A percentile compares a stretch with the other conserved stretches of the same genome.
phyloP scores from a whole-genome alignment of 2,888 invertebrate genomes.

The Dorcus hopei region DNA sequence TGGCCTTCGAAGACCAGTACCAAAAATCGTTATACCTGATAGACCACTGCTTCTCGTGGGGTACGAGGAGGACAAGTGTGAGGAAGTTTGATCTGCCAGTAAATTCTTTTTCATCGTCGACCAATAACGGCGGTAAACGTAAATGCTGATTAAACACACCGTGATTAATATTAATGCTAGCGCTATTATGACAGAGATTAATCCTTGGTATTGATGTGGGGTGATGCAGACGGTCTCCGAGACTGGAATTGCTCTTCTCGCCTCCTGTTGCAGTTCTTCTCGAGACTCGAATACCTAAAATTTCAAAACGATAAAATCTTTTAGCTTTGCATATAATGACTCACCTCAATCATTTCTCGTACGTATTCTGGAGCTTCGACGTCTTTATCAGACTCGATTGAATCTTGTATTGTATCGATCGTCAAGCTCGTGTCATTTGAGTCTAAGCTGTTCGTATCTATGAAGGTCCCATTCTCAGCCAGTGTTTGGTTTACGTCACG shows the following conservation, averaged over 20 bases:
- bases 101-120: constrained; percentile 72
- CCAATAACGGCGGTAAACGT: constrained; percentile 78
- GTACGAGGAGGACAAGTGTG: constrained; percentile 48
- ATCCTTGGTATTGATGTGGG: constrained; percentile 78
- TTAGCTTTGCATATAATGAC: neutral
- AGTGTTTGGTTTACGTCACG: constrained; percentile 51
- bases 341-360: constrained; percentile 84
- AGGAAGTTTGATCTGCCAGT: constrained; percentile 52
- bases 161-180: constrained; percentile 72
- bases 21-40: constrained; percentile 64
- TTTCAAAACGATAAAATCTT: neutral
- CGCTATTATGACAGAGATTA: constrained; percentile 75
- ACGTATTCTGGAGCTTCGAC: constrained; percentile 66
- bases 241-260: constrained; percentile 63
- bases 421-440: constrained; percentile 31
- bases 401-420: constrained; percentile 46
- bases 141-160: constrained; percentile 68
- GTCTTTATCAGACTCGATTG: constrained; percentile 55
- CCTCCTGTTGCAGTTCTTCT: constrained; percentile 67
- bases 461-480: constrained; percentile 18
- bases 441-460: constrained; percentile 30
- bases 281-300: constrained; percentile 77
- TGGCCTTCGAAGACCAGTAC: constrained; percentile 66
- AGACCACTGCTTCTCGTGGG: constrained; percentile 49
- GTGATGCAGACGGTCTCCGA: constrained; percentile 75